Evolutionary conservation across 1,140 invertebrate species (phyloP).

Genomic region (Dinoponera quadriceps): DNA sequence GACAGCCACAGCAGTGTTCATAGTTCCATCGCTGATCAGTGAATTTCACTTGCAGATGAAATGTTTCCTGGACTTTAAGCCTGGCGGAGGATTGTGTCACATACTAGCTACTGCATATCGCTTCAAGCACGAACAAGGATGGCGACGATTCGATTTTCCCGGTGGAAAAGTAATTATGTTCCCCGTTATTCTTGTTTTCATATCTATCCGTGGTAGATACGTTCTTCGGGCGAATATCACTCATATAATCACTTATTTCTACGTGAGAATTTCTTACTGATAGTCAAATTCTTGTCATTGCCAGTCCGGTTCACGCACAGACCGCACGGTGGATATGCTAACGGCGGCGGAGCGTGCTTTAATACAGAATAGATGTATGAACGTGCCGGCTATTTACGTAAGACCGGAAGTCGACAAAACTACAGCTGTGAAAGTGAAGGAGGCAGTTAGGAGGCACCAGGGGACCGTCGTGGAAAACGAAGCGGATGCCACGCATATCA

Average conservation of each 20-base stretch:
- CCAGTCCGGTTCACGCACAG: constrained; percentile 95
- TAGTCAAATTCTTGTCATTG: constrained; percentile 75
- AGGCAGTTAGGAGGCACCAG: constrained; percentile 95
- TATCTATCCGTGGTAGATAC: constrained; percentile 3
- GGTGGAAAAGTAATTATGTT: constrained; percentile 89
- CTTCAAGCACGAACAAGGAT: constrained; percentile 98
- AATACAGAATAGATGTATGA: constrained; percentile 92
- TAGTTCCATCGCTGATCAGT: constrained; percentile 6
- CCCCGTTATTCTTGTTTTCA: not conserved
- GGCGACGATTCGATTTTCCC: constrained; percentile 96
- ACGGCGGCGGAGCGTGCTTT: constrained; percentile 95
- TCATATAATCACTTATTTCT: not conserved
- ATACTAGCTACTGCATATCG: constrained; percentile 97
- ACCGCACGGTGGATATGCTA: constrained; percentile 97
- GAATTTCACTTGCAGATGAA: constrained; percentile 89
- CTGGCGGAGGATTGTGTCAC: constrained; percentile 95
- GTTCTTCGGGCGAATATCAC: not conserved
- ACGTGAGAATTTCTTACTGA: not conserved
- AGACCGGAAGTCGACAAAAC: constrained; percentile 95
- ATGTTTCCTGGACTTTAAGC: constrained; percentile 98
- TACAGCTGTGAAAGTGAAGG: constrained; percentile 92
- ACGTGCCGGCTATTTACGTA: constrained; percentile 92
- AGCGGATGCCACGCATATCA: constrained; percentile 96
- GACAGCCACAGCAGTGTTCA: not conserved
- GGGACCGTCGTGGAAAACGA: constrained; percentile 93